Percentiles rank a stretch among this genome's conserved stretches.
These are phyloP conservation scores for Pseudococcus viburni DNA, from an alignment of 2,888 invertebrate genomes.

Conservation along the genomic window DNA sequence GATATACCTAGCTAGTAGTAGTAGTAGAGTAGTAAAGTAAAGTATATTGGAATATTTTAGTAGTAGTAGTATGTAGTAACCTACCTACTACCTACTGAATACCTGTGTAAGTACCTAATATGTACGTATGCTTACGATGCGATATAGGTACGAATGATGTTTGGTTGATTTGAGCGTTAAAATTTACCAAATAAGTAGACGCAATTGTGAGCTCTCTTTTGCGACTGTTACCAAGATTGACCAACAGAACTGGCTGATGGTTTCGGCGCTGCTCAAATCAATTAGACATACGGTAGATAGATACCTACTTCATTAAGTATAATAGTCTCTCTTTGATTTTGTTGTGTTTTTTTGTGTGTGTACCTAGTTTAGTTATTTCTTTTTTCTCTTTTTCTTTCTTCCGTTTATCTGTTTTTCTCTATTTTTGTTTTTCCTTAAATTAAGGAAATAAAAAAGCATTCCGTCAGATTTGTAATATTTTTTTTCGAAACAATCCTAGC, in stretches of 20 bases:
- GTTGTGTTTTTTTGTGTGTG: conserved; percentile 24
- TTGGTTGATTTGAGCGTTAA: neutral
- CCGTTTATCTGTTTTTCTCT: neutral
- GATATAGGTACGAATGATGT: neutral
- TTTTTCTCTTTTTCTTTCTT: conserved; percentile 25
- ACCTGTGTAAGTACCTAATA: no score
- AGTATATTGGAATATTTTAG: no score
- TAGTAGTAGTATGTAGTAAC: neutral
- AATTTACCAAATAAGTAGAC: neutral
- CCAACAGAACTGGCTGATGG: neutral
- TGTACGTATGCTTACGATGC: no score
- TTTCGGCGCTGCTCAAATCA: conserved; percentile 31
- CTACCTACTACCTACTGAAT: neutral
- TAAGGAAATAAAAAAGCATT: conserved; percentile 35
- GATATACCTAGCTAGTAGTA: neutral
- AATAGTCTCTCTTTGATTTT: conserved; percentile 15
- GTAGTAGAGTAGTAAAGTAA: no score
- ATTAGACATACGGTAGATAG: conserved; percentile 4
- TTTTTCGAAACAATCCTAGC: neutral
- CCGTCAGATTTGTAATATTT: conserved; percentile 7
- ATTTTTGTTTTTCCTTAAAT: conserved; percentile 35
- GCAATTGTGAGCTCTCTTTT: conserved; percentile 18
- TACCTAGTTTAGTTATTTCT: conserved; percentile 5
- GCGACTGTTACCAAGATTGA: conserved; percentile 24
- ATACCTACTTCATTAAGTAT: neutral